Evolutionary conservation across 2,113 vertebrate species (phyloP).

Genomic region (Lepisosteus osseus): DNA sequence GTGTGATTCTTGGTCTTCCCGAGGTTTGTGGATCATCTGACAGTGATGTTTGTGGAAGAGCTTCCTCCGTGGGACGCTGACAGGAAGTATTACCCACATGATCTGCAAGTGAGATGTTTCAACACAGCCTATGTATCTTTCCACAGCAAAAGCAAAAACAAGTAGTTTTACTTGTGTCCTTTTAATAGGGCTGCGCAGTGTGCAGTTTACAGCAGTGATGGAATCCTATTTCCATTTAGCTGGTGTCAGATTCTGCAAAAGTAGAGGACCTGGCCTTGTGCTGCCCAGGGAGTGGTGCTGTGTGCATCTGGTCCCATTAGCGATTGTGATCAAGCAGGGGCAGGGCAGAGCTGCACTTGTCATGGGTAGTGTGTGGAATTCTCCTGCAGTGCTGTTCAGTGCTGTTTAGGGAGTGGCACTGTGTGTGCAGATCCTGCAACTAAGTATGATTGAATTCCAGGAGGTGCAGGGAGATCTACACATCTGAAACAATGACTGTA

Average conservation of each 20-base stretch:
- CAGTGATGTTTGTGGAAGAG: slow-evolving; percentile 86
- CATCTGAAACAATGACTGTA: too few species aligned
- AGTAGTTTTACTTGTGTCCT: background rate
- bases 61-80: slow-evolving; percentile 86
- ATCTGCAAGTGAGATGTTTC: slow-evolving; percentile 76
- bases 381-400: too few species aligned
- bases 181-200: background rate
- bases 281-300: background rate
- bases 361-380: too few species aligned
- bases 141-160: background rate
- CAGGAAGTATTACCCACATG: slow-evolving; percentile 75
- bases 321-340: too few species aligned
- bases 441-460: too few species aligned
- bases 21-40: slow-evolving; percentile 87
- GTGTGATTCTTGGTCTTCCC: slow-evolving; percentile 12
- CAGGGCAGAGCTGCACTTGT: too few species aligned
- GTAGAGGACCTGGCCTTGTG: background rate
- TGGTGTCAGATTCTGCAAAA: background rate
- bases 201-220: background rate
- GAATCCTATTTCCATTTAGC: background rate
- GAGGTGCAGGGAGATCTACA: too few species aligned
- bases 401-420: too few species aligned
- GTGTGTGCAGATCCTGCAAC: too few species aligned
- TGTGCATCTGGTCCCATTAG: background rate
- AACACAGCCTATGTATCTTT: background rate